These are phyloP conservation scores for Paramisgurnus dabryanus DNA, from an alignment of 2,113 vertebrate genomes.

Conservation along the genomic window DNA sequence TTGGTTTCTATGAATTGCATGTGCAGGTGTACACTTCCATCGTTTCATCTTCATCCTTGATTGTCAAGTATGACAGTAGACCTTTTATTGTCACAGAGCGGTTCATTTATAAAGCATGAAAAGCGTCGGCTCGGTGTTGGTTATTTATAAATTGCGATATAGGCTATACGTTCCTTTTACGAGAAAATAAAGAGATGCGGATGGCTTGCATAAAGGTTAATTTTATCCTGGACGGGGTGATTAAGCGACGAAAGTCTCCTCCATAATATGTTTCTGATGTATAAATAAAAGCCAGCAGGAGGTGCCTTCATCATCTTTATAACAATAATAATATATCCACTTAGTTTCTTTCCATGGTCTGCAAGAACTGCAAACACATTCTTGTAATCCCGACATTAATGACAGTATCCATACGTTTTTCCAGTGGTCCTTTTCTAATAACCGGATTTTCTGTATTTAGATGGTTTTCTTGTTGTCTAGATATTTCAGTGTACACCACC, in stretches of 20 bases:
- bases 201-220: slow-evolving; percentile 35
- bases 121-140: neutral
- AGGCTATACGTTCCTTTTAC: slow-evolving; percentile 21
- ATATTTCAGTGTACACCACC: slow-evolving; percentile 60
- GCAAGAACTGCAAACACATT: neutral
- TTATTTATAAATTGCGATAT: neutral
- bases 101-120: neutral
- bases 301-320: slow-evolving; percentile 25
- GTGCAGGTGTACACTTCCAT: slow-evolving; percentile 6
- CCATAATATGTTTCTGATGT: slow-evolving; percentile 51
- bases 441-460: slow-evolving; percentile 7
- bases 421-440: slow-evolving; percentile 11
- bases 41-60: slow-evolving; percentile 4
- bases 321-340: slow-evolving; percentile 41
- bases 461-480: slow-evolving; percentile 60
- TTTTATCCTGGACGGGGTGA: slow-evolving; percentile 44
- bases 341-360: slow-evolving; percentile 22
- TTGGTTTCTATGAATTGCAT: slow-evolving; percentile 6
- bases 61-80: slow-evolving; percentile 12
- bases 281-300: neutral
- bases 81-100: neutral
- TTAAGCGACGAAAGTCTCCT: slow-evolving; percentile 40
- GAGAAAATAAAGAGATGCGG: slow-evolving; percentile 35
- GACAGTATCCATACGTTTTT: neutral
- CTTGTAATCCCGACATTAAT: slow-evolving; percentile 20